Base-by-base conservation (phyloP, 2,113 vertebrate species). In the Prochilodus magdalenae region DNA sequence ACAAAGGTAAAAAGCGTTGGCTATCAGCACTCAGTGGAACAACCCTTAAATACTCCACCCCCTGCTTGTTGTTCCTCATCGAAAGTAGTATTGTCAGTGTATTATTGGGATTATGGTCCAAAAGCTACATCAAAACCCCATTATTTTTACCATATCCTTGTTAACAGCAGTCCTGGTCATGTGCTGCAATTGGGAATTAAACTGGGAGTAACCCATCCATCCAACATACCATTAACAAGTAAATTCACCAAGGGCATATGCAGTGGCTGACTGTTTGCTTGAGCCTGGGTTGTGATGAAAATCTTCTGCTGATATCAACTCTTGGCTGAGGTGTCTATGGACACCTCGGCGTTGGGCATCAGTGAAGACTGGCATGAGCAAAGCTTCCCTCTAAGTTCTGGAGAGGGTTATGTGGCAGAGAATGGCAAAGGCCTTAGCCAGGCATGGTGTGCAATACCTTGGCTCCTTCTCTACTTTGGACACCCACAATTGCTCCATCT, bases 401-500 rank as follows among this genome's bases (percentile, higher is more conserved):
- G 72, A 72, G 40, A 76, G 70, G 53, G 59, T 63, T 80, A 80
- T 84, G 83, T 76, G 75, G 84, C 12, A 51, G 60, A 30, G 73
- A 77, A 79, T 85, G 33, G 74, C 80, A 86, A 84, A 83, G 76
- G 51, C 4, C 27, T 67, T 71, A 90, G 91, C 89, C 91, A 91
- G 88, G 85, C 87, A 82, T 83, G 77, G 75, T 86, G 84, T 75
- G 85, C 77, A 73, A 53, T 81, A 76, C 33, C 62, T 81, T 85
- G 72, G 67, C 73, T 44, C 70, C 14, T 3, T 69, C 40, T 40
- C 82, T 49, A 47, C 62, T 74, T 80, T 83, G 73, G 84, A 87
- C 83, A 79, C 82, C 78, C 65, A 73, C 86, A 88, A 83, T 84
- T 84, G 59, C 87, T 88, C 89, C 90, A 92, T 92, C 90, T 93